phyloP scores from a whole-genome alignment of 2,797 vertebrate species.

The Cirrhinus molitorella region DNA sequence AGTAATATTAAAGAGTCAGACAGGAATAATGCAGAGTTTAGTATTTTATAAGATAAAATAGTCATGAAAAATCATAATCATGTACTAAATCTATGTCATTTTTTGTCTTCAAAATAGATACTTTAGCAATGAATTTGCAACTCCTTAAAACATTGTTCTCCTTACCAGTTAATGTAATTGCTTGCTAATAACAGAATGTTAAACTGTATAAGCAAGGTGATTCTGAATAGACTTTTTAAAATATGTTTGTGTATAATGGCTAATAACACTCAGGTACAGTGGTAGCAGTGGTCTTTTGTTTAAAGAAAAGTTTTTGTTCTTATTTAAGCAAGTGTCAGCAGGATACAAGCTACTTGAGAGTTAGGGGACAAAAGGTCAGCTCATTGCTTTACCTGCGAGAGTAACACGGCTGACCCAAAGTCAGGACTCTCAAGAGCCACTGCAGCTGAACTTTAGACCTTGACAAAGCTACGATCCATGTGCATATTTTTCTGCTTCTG shows the following conservation, averaged over 20 bases:
- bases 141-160: neutral
- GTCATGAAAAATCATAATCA: neutral
- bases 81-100: no score
- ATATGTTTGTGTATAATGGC: slow-evolving; percentile 41
- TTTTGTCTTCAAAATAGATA: no score
- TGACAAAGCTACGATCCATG: slow-evolving; percentile 48
- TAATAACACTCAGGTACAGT: slow-evolving; percentile 39
- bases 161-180: slow-evolving; percentile 14
- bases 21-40: neutral
- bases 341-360: slow-evolving; percentile 71
- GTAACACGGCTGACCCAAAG: slow-evolving; percentile 58
- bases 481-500: slow-evolving; percentile 25
- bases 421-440: slow-evolving; percentile 28
- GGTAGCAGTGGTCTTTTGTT: slow-evolving; percentile 57
- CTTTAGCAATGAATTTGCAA: no score
- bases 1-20: slow-evolving; percentile 6
- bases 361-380: slow-evolving; percentile 73
- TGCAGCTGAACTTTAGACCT: slow-evolving; percentile 44
- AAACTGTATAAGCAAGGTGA: neutral
- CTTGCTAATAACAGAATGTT: slow-evolving; percentile 15
- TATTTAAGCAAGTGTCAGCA: slow-evolving; percentile 67
- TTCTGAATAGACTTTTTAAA: slow-evolving; percentile 1
- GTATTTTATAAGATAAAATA: neutral
- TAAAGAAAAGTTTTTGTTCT: slow-evolving; percentile 66
- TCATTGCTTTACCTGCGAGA: slow-evolving; percentile 64